Percentiles rank a stretch among this genome's conserved stretches.
These are phyloP conservation scores for Gavialis gangeticus DNA, from an alignment of 2,113 vertebrate genomes.

Conservation along the genomic window DNA sequence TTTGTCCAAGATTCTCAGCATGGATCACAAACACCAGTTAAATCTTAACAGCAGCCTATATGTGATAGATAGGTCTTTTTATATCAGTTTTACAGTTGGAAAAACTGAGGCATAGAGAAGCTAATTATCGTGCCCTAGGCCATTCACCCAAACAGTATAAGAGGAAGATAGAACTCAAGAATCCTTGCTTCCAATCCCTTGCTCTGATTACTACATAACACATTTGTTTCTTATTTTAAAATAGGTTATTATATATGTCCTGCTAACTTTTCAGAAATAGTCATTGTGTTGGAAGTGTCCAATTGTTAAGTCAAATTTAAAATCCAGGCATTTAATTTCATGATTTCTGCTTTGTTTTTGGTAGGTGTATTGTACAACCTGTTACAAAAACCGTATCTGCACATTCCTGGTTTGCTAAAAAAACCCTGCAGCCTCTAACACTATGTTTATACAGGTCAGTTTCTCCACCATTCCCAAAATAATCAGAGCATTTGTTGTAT, in stretches of 20 bases:
- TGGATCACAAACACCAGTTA: not conserved
- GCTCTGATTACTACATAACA: not conserved
- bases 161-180: not conserved
- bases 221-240: not conserved
- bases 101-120: not conserved
- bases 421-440: not conserved
- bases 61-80: not conserved
- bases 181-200: not conserved
- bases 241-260: accelerated
- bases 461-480: not conserved
- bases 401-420: not conserved
- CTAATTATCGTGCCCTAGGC: not conserved
- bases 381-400: not conserved
- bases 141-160: not conserved
- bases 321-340: not conserved
- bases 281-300: not conserved
- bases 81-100: not conserved
- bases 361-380: not conserved
- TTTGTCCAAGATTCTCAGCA: too few species aligned
- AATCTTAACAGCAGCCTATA: not conserved
- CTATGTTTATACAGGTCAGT: not conserved
- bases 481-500: not conserved
- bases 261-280: not conserved
- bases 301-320: not conserved
- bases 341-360: not conserved